Evolutionary conservation across 2,113 vertebrate genomes (phyloP).

Genomic region (Gnathonemus echidnorhynchus): DNA sequence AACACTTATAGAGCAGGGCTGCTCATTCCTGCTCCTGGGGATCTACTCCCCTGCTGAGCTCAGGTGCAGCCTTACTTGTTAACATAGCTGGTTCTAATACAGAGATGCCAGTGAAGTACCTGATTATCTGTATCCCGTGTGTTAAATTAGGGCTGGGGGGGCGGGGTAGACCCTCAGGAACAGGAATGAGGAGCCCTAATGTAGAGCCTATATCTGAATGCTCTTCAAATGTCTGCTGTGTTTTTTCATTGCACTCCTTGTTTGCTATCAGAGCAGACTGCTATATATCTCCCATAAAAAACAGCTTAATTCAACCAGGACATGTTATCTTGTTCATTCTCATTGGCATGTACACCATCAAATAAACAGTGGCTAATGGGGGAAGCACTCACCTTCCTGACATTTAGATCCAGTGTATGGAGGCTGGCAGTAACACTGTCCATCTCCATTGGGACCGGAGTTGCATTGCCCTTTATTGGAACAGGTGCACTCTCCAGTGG

Average conservation of each 20-base stretch:
- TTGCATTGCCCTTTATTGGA: conserved; percentile 66
- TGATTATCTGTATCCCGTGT: not conserved
- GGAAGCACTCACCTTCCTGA: conserved; percentile 66
- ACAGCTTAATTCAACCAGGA: not conserved
- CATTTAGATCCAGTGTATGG: conserved; percentile 77
- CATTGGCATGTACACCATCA: not conserved
- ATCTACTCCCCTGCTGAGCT: no score
- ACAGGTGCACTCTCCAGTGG: conserved; percentile 74
- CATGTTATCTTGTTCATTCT: not conserved
- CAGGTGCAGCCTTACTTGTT: not conserved
- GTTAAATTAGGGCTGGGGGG: not conserved
- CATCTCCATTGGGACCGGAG: conserved; percentile 61
- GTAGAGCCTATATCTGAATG: not conserved
- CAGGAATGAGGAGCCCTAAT: not conserved
- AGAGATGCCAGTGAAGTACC: not conserved
- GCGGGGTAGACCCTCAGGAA: not conserved
- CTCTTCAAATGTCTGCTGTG: not conserved
- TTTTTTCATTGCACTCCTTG: not conserved
- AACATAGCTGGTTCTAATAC: not conserved
- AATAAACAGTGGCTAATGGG: not conserved
- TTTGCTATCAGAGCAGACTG: not conserved
- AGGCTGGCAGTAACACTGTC: conserved; percentile 79
- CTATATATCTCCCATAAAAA: not conserved
- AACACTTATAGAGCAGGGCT: not conserved
- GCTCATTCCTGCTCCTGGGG: not conserved